A percentile compares a stretch with the other conserved stretches of the same genome.
Conservation (phyloP, 2,888 invertebrate genomes). For the Graphium colonna region DNA sequence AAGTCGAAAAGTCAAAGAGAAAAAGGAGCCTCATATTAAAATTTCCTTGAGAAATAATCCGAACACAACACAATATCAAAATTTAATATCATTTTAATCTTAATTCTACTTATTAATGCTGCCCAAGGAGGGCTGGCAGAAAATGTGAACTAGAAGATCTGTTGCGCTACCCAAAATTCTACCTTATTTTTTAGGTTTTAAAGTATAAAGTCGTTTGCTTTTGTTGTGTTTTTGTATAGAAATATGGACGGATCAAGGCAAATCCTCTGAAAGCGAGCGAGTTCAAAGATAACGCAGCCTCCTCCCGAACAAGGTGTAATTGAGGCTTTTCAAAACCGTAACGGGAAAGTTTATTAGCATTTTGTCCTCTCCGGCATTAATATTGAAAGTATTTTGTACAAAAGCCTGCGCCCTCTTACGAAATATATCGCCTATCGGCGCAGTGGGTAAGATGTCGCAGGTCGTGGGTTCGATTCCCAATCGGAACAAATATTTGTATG, state of each 20-base stretch:
- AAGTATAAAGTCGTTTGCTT: conserved; percentile 26
- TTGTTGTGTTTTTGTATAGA: conserved; percentile 31
- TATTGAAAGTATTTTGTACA: neutral
- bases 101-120: conserved; percentile 77
- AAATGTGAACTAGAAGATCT: conserved; percentile 39
- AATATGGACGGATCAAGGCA: conserved; percentile 41
- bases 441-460: no score
- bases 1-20: conserved; percentile 47
- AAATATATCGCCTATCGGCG: no score
- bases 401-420: no score
- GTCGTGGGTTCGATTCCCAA: no score
- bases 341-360: conserved; percentile 23
- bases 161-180: conserved; percentile 22
- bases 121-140: conserved; percentile 59
- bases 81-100: conserved; percentile 80
- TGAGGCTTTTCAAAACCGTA: conserved; percentile 46
- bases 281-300: conserved; percentile 73
- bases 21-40: conserved; percentile 62
- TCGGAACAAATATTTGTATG: no score
- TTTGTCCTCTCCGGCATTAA: neutral
- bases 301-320: conserved; percentile 60
- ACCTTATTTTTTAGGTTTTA: conserved; percentile 26
- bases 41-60: conserved; percentile 73
- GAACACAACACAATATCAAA: conserved; percentile 78
- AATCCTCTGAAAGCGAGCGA: conserved; percentile 62